phyloP scores from a whole-genome alignment of 2,797 vertebrate genomes.

The Ceyx erithaca region DNA sequence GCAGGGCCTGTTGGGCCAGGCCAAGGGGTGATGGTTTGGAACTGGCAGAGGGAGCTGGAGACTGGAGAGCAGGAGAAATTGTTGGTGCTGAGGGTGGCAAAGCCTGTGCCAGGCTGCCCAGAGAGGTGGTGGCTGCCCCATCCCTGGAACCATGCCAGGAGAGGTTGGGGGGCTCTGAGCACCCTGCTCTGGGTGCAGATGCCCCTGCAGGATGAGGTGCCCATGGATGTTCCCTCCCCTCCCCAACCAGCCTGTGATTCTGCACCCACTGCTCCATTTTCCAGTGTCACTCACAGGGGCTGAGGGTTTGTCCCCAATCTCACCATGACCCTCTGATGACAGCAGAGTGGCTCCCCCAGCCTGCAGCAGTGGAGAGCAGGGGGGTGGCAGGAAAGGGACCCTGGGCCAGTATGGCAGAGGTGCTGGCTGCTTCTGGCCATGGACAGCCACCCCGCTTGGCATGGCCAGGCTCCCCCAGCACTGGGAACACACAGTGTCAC shows the following conservation, averaged over 20 bases:
- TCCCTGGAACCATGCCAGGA: too few relatives aligned
- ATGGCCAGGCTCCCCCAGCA: not conserved
- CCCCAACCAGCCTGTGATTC: too few relatives aligned
- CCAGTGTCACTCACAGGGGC: not conserved
- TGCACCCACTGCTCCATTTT: not conserved
- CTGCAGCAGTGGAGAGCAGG: accelerated
- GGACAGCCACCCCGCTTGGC: not conserved
- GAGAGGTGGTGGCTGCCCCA: too few relatives aligned
- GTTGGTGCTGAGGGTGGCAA: not conserved
- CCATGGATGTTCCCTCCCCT: too few relatives aligned
- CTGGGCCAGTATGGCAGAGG: not conserved
- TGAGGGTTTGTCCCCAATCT: not conserved
- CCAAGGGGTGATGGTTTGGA: not conserved
- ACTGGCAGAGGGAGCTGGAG: not conserved
- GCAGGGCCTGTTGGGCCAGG: too few relatives aligned
- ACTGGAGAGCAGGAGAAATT: not conserved
- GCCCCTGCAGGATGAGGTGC: too few relatives aligned
- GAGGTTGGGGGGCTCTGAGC: too few relatives aligned
- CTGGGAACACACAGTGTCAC: accelerated
- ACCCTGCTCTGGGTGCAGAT: too few relatives aligned
- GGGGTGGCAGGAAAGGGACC: accelerated
- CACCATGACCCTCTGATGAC: accelerated
- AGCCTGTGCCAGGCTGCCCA: not conserved
- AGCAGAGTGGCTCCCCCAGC: not conserved
- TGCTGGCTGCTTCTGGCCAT: accelerated